Base-by-base conservation (phyloP, 2,113 vertebrate genomes). In the Oriolus oriolus region DNA sequence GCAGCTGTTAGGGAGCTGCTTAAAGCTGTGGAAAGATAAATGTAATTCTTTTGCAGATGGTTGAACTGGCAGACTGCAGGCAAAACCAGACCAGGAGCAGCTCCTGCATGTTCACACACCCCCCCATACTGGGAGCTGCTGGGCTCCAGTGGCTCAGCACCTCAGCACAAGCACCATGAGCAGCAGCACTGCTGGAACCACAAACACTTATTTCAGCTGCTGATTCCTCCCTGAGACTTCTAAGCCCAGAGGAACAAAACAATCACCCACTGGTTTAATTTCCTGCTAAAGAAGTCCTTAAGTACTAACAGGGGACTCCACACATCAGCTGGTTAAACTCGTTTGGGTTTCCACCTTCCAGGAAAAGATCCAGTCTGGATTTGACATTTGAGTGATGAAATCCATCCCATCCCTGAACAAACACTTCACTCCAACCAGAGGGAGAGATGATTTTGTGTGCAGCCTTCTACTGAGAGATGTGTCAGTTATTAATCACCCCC, bases 311-410 rank as follows among this genome's bases (percentile, higher is more conserved):
- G 87, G 84, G 68, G 80, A 59, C 68, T 89, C 42, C 65, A 47
- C 59, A 53, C 3, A 1, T 60, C 0, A 5, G 71, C 84, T 84
- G 85, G 89, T 84, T 89, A 13, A 87, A 81, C 73, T 64, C 5
- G 20, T 90, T 78, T 63, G 42, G 60, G 76, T 78, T 95, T 78
- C 77, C 57, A 93, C 93, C 91, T 96, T 97, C 78, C 91, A 94
- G 89, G 84, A 91, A 95, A 91, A 68, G 69, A 89, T 56, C 44
- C 87, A 82, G 78, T 22, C 74, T 65, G 39, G 81, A 87, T 89
- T 45, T 85, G 79, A 89, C 0, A 0, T 57, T 76, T 78, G 66
- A 94, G 70, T 91, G 91, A 96, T 85, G 89, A 95, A 96, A 95
- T 87, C 84, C 87, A 95, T 57, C 60, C 54, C 31, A 61, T 13